These are phyloP conservation scores for Calvadosia cruxmelitensis DNA, from an alignment of 30 jellyfish, hydroid and myxozoan species.

Conservation along the genomic window DNA sequence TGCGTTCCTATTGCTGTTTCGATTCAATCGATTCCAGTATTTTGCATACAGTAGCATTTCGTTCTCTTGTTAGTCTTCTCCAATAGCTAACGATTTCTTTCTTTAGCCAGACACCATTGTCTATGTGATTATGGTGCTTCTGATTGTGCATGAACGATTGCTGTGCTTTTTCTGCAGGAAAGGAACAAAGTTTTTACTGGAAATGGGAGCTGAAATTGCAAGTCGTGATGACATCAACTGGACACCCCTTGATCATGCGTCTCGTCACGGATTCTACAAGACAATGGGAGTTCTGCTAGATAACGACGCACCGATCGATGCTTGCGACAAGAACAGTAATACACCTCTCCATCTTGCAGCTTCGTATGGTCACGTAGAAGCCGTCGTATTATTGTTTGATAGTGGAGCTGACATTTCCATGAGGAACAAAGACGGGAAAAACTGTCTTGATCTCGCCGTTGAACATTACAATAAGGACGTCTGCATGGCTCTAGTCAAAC, in stretches of 20 bases:
- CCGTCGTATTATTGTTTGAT: conserved; percentile 54
- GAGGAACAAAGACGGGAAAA: conserved; percentile 46
- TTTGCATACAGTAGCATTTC: no score
- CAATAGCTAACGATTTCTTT: no score
- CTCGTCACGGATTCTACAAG: conserved; percentile 62
- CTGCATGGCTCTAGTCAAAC: conserved; percentile 84
- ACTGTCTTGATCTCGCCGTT: conserved; percentile 85
- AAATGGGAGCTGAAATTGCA: conserved; percentile 90
- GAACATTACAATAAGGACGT: conserved; percentile 62
- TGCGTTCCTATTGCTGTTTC: no score
- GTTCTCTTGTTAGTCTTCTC: no score
- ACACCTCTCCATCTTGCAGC: conserved; percentile 96
- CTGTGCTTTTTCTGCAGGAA: conserved; percentile 13
- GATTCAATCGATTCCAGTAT: no score
- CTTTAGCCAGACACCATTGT: no score
- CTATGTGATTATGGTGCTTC: no score
- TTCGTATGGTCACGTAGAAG: conserved; percentile 70
- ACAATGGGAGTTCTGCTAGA: conserved; percentile 46
- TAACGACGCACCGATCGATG: conserved; percentile 94
- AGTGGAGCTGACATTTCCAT: conserved; percentile 64
- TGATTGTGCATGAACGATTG: no score
- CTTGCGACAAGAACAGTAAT: conserved; percentile 52
- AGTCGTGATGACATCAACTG: conserved; percentile 84
- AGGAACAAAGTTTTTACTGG: conserved; percentile 37
- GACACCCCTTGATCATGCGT: conserved; percentile 96